Evolutionary conservation across 1,140 invertebrate species (phyloP).

Genomic region (Lerema accius): DNA sequence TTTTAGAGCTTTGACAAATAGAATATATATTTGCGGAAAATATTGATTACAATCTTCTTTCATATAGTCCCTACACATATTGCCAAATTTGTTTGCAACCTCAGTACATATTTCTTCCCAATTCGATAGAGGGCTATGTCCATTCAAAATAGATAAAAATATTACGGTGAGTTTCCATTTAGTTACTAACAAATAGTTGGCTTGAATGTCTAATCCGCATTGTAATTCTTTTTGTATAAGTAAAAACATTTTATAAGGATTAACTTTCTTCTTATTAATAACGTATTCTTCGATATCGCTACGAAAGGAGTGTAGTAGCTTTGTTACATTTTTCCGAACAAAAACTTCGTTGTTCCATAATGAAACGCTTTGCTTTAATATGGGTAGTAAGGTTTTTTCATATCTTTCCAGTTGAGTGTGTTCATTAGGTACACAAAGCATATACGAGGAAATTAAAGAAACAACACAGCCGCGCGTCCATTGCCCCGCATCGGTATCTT

Average conservation of each 20-base stretch:
- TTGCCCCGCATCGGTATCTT: conserved; percentile 21
- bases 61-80: conserved; percentile 44
- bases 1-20: conserved; percentile 45
- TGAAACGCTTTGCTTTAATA: conserved; percentile 41
- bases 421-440: conserved; percentile 43
- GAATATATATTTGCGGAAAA: conserved; percentile 53
- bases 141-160: conserved; percentile 40
- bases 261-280: conserved; percentile 42
- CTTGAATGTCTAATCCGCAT: conserved; percentile 38
- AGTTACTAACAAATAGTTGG: conserved; percentile 54
- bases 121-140: conserved; percentile 30
- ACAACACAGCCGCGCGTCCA: conserved; percentile 15
- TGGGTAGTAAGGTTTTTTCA: conserved; percentile 44
- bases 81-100: conserved; percentile 41
- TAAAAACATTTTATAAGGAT: conserved; percentile 50
- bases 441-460: conserved; percentile 46
- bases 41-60: conserved; percentile 47
- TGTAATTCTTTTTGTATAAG: conserved; percentile 48
- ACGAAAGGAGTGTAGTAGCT: conserved; percentile 34
- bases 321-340: conserved; percentile 18
- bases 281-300: conserved; percentile 40
- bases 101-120: conserved; percentile 42
- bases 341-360: conserved; percentile 37
- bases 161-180: conserved; percentile 48
- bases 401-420: conserved; percentile 49